These are phyloP conservation scores for rat (Rattus norvegicus) DNA, from an alignment of 2,113 vertebrate species.

Conservation along the genomic window GRCr8 NC_086026.1:52924501-52925000, in stretches of 20 bases:
- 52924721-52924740: not conserved
- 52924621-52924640: not conserved
- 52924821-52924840: not conserved
- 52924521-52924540: not conserved
- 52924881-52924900: conserved; percentile 27
- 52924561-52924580: rapidly evolving
- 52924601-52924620: not conserved
- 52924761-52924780: not conserved
- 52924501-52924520: not conserved
- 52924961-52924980: not conserved
- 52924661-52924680: not conserved
- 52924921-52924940: not conserved
- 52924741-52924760: not conserved
- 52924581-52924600: rapidly evolving
- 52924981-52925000: not conserved
- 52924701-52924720: not conserved
- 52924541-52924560: not conserved
- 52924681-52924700: not conserved
- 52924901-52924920: not conserved
- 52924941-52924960: not conserved
- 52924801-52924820: not conserved
- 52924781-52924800: not conserved
- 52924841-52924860: conserved; percentile 31
- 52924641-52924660: rapidly evolving
- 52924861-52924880: conserved; percentile 18